phyloP scores from a whole-genome alignment of 2,888 invertebrate species.

The Platycheirus rosarum region DNA sequence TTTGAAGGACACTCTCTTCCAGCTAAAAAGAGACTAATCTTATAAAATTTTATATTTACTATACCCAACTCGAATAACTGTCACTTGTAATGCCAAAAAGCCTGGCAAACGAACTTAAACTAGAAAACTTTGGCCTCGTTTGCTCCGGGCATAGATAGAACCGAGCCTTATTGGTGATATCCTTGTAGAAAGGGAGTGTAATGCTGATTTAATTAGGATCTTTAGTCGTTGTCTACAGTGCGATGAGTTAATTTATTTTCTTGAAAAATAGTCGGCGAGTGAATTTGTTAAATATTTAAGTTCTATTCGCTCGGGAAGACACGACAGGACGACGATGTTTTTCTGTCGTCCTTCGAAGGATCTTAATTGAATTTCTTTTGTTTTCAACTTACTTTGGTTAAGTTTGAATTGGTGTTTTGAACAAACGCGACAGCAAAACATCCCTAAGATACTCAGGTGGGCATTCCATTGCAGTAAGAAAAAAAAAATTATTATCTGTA shows the following conservation, averaged over 20 bases:
- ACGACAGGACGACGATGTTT: neutral
- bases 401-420: neutral
- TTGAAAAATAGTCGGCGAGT: neutral
- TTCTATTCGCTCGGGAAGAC: neutral
- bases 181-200: conserved; percentile 31
- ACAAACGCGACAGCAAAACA: too few species aligned
- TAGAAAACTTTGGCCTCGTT: conserved; percentile 37
- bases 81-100: conserved; percentile 32
- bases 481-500: too few species aligned
- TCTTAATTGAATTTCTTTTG: neutral
- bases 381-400: neutral
- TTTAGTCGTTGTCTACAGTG: conserved; percentile 4
- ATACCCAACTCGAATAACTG: conserved; percentile 53
- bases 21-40: conserved; percentile 48
- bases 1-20: conserved; percentile 46
- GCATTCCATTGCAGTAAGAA: too few species aligned
- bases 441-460: neutral
- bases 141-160: neutral
- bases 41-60: conserved; percentile 50
- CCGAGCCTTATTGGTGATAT: conserved; percentile 41
- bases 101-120: conserved; percentile 41
- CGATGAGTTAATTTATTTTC: conserved; percentile 26
- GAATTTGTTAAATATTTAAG: neutral
- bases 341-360: neutral
- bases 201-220: conserved; percentile 52